Percentiles rank a stretch among this genome's conserved stretches.
Evolutionary conservation across 35 echinoderm and acorn worm genomes (phyloP).

Genomic region (Heliocidaris erythrogramma): DNA sequence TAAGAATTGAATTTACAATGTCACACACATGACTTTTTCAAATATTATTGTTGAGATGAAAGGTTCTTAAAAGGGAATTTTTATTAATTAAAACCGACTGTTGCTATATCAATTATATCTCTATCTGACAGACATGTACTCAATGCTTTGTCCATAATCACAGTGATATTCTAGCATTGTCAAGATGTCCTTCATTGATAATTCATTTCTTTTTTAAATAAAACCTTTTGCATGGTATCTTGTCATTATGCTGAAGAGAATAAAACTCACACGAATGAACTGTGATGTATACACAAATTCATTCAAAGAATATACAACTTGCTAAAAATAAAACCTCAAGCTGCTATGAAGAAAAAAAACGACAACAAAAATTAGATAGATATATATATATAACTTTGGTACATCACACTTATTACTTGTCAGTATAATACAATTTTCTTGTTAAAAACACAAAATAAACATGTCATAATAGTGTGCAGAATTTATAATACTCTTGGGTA

Average conservation of each 20-base stretch:
- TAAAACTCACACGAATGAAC: not conserved
- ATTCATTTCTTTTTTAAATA: not conserved
- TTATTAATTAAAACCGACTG: too few species aligned
- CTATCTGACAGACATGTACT: too few species aligned
- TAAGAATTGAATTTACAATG: too few species aligned
- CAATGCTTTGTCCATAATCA: too few species aligned
- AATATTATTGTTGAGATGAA: too few species aligned
- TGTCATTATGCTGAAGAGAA: not conserved
- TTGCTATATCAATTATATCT: too few species aligned
- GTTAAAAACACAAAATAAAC: slow-evolving; percentile 33
- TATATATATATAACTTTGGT: slow-evolving; percentile 14
- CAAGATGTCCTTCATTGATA: too few species aligned
- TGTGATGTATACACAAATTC: not conserved
- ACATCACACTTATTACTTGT: not conserved
- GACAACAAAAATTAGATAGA: not conserved
- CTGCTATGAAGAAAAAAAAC: not conserved
- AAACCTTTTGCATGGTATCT: not conserved
- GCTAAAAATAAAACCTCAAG: not conserved
- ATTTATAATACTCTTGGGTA: slow-evolving; percentile 46
- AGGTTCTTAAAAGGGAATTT: too few species aligned
- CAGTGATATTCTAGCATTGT: not conserved
- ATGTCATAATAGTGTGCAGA: slow-evolving; percentile 14
- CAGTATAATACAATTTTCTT: slow-evolving; percentile 6
- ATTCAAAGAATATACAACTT: not conserved
- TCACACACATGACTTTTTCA: too few species aligned